Conservation (phyloP, 1,140 invertebrate genomes). For the Caenorhabditis latens region DNA sequence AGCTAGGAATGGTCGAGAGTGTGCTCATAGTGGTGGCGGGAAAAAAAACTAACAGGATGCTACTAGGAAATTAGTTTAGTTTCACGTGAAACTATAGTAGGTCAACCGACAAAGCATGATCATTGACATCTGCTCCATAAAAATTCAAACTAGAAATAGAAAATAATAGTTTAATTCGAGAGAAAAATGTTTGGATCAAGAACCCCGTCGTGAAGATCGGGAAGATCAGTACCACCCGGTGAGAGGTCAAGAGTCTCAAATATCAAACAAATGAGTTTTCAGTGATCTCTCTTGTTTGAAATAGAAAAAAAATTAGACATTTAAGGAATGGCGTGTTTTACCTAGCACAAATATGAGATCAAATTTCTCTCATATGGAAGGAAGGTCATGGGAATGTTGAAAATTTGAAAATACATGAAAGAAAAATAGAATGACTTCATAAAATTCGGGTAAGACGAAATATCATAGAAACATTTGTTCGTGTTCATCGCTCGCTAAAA, state of each 20-base stretch:
- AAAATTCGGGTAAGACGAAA: not conserved
- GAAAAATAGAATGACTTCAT: not conserved
- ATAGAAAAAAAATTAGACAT: conserved; percentile 26
- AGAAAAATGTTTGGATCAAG: too few relatives aligned
- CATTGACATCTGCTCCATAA: not conserved
- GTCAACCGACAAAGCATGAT: not conserved
- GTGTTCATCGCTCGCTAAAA: too few relatives aligned
- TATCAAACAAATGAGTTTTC: conserved; percentile 27
- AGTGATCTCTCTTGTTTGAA: not conserved
- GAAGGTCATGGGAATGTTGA: not conserved
- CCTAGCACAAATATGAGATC: not conserved
- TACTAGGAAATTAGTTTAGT: not conserved
- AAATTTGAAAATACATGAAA: not conserved
- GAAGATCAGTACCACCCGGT: not conserved
- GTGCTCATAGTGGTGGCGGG: conserved; percentile 26
- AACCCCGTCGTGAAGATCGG: too few relatives aligned
- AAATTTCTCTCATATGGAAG: not conserved
- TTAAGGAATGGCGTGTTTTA: conserved; percentile 31
- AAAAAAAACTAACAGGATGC: conserved; percentile 40
- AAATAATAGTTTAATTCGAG: too few relatives aligned
- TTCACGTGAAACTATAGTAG: conserved; percentile 16
- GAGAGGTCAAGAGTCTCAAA: conserved; percentile 32
- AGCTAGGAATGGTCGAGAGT: conserved; percentile 42
- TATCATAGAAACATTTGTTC: too few relatives aligned
- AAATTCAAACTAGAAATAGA: too few relatives aligned